phyloP scores from a whole-genome alignment of 2,113 vertebrate species.

The Anarrhichthys ocellatus region DNA sequence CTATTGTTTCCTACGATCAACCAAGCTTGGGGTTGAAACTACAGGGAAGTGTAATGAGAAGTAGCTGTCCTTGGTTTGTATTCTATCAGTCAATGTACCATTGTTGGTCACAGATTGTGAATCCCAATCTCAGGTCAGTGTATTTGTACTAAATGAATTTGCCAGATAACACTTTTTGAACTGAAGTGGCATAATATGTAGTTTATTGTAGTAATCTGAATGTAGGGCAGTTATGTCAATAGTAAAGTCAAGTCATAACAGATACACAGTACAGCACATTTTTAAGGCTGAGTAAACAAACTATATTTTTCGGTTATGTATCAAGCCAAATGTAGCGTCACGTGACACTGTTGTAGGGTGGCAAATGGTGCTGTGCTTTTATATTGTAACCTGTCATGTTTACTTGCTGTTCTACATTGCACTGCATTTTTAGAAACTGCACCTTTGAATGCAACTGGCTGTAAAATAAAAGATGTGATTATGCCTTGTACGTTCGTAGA shows the following conservation, averaged over 20 bases:
- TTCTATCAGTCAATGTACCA: conserved; percentile 31
- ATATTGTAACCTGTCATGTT: conserved; percentile 53
- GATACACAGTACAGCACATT: conserved; percentile 5
- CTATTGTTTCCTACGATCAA: background rate
- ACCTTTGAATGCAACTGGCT: conserved; percentile 54
- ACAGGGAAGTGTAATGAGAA: background rate
- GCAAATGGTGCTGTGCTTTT: conserved; percentile 46
- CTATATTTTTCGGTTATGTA: conserved; percentile 6
- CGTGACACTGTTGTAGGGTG: conserved; percentile 62
- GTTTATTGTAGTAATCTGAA: conserved; percentile 13
- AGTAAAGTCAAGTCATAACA: background rate
- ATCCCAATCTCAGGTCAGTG: conserved; percentile 49
- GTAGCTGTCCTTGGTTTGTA: conserved; percentile 26
- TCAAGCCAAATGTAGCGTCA: conserved; percentile 45
- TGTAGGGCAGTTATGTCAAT: background rate
- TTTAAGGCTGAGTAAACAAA: background rate
- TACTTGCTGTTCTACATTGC: conserved; percentile 52
- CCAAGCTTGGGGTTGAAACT: conserved; percentile 6
- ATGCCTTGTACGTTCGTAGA: conserved; percentile 16
- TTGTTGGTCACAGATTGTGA: conserved; percentile 32
- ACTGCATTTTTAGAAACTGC: conserved; percentile 57
- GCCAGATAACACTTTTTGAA: conserved; percentile 20
- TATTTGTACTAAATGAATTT: conserved; percentile 30
- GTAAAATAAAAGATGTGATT: conserved; percentile 54
- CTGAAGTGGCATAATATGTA: conserved; percentile 35